These are phyloP conservation scores for Vanessa tameamea DNA, from an alignment of 1,140 invertebrate genomes.

Conservation along the genomic window DNA sequence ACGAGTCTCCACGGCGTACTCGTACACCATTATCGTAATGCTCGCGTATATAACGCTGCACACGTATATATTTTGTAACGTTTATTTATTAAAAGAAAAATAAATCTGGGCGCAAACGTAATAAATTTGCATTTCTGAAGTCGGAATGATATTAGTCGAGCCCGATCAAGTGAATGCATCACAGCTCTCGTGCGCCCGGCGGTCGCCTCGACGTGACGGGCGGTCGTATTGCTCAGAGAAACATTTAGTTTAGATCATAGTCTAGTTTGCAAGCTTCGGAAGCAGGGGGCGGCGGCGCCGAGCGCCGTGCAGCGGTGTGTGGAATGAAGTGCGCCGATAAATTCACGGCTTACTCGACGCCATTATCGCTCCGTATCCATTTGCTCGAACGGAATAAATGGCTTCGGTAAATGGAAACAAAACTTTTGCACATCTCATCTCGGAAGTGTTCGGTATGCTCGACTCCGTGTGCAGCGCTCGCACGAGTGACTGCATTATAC, in stretches of 20 bases:
- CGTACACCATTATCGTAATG: too few species aligned
- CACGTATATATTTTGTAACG: too few species aligned
- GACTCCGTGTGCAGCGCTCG: not conserved
- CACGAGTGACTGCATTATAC: not conserved
- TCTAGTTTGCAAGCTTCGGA: not conserved
- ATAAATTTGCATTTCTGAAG: not conserved
- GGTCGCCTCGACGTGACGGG: too few species aligned
- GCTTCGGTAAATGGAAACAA: slow-evolving; percentile 10
- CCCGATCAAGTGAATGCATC: not conserved
- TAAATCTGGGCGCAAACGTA: too few species aligned
- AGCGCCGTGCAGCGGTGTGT: not conserved
- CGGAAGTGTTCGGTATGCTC: not conserved
- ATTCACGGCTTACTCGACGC: slow-evolving; percentile 4
- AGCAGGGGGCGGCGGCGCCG: too few species aligned
- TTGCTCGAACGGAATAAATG: slow-evolving; percentile 6
- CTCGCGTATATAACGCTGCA: too few species aligned
- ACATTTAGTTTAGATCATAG: not conserved
- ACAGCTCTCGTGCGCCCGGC: too few species aligned
- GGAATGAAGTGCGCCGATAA: slow-evolving; percentile 1
- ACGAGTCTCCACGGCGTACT: too few species aligned
- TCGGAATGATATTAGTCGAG: not conserved
- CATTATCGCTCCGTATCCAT: slow-evolving; percentile 5
- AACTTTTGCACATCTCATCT: slow-evolving; percentile 1
- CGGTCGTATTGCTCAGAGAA: not conserved
- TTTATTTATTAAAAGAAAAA: too few species aligned